Evolutionary conservation across 2,113 vertebrate species (phyloP).

Genomic region (Lutjanus erythropterus): DNA sequence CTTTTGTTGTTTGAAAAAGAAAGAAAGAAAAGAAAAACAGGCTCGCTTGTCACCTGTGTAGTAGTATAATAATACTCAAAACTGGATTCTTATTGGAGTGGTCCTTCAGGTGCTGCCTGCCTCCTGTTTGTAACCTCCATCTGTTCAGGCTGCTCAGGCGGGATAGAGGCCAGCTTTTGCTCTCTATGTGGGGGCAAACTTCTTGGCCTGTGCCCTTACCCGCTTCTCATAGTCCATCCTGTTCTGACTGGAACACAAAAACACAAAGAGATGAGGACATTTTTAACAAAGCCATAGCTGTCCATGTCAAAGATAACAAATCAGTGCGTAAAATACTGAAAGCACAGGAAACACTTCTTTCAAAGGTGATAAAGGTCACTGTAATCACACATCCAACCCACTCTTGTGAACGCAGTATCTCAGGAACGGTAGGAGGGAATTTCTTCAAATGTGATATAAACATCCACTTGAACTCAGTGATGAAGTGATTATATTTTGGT

Average conservation of each 20-base stretch:
- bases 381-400: too few relatives aligned
- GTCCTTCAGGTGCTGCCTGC: constrained; percentile 75
- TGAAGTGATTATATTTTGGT: too few relatives aligned
- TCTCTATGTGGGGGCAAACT: constrained; percentile 85
- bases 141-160: constrained; percentile 54
- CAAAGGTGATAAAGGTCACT: too few relatives aligned
- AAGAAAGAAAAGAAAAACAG: constrained; percentile 38
- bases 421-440: too few relatives aligned
- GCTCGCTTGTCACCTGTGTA: constrained; percentile 43
- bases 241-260: constrained; percentile 83
- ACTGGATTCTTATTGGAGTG: constrained; percentile 78
- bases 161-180: constrained; percentile 27
- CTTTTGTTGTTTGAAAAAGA: constrained; percentile 12
- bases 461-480: too few relatives aligned
- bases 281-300: background rate
- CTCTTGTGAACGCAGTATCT: too few relatives aligned
- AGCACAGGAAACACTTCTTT: background rate
- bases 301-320: background rate
- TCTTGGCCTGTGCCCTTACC: constrained; percentile 87
- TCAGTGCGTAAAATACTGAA: background rate
- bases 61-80: constrained; percentile 65
- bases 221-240: constrained; percentile 88
- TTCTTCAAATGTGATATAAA: too few relatives aligned
- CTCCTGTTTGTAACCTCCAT: constrained; percentile 39
- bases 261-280: background rate